A percentile compares a stretch with the other conserved stretches of the same genome.
phyloP scores from a whole-genome alignment of 1,140 invertebrate species.

The Aphelenchoides fujianensis region DNA sequence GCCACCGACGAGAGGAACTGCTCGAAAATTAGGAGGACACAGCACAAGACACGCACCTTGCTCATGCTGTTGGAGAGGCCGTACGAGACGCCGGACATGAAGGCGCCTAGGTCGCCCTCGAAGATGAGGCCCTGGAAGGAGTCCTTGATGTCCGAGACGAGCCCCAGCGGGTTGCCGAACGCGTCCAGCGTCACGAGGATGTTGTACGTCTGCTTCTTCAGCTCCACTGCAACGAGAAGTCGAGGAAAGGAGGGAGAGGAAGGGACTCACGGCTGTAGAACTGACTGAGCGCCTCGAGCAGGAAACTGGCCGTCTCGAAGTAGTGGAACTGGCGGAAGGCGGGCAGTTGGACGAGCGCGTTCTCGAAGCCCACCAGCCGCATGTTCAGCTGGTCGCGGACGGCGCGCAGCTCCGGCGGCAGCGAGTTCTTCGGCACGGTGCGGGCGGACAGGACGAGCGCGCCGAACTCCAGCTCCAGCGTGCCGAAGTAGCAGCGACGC shows the following conservation, averaged over 20 bases:
- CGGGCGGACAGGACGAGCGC: constrained; percentile 40
- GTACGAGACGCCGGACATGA: no score
- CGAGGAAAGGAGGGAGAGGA: constrained; percentile 34
- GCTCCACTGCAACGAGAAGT: constrained; percentile 70
- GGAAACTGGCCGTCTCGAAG: constrained; percentile 61
- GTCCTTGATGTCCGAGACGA: no score
- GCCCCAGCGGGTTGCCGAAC: no score
- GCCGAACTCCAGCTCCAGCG: constrained; percentile 68
- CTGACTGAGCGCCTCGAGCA: constrained; percentile 52
- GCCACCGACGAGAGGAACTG: no score
- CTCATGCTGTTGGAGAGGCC: no score
- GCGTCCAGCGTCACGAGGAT: no score
- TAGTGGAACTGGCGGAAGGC: constrained; percentile 61
- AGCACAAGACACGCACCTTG: no score
- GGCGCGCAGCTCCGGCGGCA: constrained; percentile 72
- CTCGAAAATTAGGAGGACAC: no score
- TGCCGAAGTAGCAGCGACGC: constrained; percentile 79
- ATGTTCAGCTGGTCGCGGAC: constrained; percentile 82
- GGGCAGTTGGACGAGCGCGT: constrained; percentile 80
- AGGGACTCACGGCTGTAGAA: constrained; percentile 53
- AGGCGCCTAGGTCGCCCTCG: no score
- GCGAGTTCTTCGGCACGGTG: constrained; percentile 70
- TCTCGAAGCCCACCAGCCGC: constrained; percentile 89
- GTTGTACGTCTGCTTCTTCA: constrained; percentile 92
- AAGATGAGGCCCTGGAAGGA: no score